phyloP scores from a whole-genome alignment of 2,113 vertebrate genomes.

The Nycticorax nycticorax region DNA sequence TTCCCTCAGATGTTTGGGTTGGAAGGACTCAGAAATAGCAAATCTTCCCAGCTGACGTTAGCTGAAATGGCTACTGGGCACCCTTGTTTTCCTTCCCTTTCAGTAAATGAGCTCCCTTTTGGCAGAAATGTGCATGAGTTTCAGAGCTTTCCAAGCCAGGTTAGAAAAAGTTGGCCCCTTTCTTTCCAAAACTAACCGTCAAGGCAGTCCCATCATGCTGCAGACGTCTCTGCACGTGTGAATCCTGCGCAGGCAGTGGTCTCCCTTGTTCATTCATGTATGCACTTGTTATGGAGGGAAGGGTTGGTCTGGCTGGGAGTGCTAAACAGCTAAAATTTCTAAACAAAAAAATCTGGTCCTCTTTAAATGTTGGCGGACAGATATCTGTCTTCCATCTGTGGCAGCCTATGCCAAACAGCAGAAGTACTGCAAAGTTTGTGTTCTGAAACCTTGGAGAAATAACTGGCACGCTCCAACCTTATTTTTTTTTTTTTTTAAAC shows the following conservation, averaged over 20 bases:
- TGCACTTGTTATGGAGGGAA: neutral
- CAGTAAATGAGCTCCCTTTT: neutral
- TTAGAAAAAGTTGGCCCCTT: neutral
- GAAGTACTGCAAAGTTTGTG: neutral
- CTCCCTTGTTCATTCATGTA: neutral
- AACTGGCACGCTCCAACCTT: neutral
- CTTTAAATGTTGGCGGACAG: neutral
- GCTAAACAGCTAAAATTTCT: neutral
- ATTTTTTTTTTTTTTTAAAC: neutral
- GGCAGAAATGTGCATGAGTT: neutral
- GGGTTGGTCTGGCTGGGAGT: neutral
- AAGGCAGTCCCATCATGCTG: fast-evolving
- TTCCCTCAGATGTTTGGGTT: neutral
- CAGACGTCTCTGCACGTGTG: fast-evolving
- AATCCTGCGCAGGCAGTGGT: neutral
- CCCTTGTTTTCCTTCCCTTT: neutral
- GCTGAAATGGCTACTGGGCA: neutral
- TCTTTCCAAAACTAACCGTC: neutral
- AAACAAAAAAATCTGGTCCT: conserved; percentile 28
- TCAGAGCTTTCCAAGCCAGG: neutral
- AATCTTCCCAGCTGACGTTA: neutral
- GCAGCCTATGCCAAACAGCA: neutral
- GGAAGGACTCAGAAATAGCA: neutral
- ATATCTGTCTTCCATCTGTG: conserved; percentile 33
- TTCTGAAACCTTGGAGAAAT: conserved; percentile 8